These are phyloP conservation scores for Drosophila anomalata DNA, from an alignment of 2,888 invertebrate species.

Conservation along the genomic window DNA sequence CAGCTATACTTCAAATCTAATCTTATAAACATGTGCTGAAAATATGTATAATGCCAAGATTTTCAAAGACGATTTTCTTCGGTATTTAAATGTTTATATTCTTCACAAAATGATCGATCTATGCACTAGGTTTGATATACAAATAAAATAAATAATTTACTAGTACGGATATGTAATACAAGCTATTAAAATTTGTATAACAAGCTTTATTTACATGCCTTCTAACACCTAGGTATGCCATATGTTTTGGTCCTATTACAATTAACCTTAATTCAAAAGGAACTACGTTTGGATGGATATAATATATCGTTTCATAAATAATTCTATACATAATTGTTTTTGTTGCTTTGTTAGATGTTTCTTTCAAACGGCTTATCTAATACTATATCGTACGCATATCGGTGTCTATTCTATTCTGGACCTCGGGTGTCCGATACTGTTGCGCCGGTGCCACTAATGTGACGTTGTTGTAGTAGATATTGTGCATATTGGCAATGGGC, in stretches of 20 bases:
- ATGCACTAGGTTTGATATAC: constrained; percentile 30
- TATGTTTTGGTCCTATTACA: constrained; percentile 47
- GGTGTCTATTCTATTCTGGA: constrained; percentile 77
- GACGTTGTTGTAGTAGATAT: constrained; percentile 79
- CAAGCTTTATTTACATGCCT: constrained; percentile 44
- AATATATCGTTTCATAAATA: constrained; percentile 31
- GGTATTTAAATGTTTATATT: constrained; percentile 44
- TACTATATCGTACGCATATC: constrained; percentile 78
- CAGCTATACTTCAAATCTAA: not conserved
- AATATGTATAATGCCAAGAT: not conserved
- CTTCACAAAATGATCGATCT: constrained; percentile 43
- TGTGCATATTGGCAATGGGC: constrained; percentile 78
- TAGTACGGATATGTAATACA: constrained; percentile 35
- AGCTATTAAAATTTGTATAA: constrained; percentile 41
- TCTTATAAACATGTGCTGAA: not conserved
- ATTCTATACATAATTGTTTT: constrained; percentile 33
- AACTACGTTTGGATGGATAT: constrained; percentile 59
- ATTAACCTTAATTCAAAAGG: constrained; percentile 50
- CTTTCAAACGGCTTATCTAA: constrained; percentile 29
- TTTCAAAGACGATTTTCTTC: constrained; percentile 5
- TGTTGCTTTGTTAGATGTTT: not conserved
- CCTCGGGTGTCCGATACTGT: constrained; percentile 68
- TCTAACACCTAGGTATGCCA: constrained; percentile 36
- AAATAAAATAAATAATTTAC: constrained; percentile 50
- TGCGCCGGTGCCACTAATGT: constrained; percentile 65